Conservation (phyloP, 2,113 vertebrate species). For the Neolamprologus devosi region DNA sequence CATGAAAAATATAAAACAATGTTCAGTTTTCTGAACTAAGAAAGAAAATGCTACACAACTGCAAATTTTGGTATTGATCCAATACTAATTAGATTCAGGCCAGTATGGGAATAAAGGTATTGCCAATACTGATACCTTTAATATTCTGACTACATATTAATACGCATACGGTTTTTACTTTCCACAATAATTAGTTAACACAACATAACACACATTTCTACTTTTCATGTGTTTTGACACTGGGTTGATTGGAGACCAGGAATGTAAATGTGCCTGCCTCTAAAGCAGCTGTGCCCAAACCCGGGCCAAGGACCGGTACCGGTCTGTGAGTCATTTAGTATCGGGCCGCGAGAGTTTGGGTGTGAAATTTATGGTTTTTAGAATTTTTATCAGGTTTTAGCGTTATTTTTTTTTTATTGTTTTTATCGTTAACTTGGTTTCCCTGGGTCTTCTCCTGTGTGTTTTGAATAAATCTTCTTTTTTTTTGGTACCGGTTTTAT, state of each 20-base stretch:
- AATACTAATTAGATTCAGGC: background rate
- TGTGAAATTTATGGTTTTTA: background rate
- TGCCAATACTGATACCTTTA: background rate
- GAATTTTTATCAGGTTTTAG: background rate
- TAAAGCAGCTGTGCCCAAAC: background rate
- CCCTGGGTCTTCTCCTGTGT: background rate
- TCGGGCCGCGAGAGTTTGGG: rapidly evolving
- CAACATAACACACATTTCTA: background rate
- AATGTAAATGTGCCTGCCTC: background rate
- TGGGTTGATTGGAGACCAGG: background rate
- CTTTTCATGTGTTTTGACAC: background rate
- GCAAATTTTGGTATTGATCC: background rate
- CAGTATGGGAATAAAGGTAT: background rate
- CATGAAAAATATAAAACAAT: background rate
- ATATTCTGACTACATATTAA: background rate
- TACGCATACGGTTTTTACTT: background rate
- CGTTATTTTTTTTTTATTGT: rapidly evolving
- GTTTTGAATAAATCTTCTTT: background rate
- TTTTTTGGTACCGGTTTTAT: background rate
- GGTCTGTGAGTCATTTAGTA: background rate
- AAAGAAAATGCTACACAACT: background rate
- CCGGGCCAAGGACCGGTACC: background rate
- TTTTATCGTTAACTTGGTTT: background rate
- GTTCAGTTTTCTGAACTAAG: background rate
- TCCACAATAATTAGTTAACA: background rate